Conservation (phyloP, 2,797 vertebrate genomes). For the Pseudopleuronectes americanus region DNA sequence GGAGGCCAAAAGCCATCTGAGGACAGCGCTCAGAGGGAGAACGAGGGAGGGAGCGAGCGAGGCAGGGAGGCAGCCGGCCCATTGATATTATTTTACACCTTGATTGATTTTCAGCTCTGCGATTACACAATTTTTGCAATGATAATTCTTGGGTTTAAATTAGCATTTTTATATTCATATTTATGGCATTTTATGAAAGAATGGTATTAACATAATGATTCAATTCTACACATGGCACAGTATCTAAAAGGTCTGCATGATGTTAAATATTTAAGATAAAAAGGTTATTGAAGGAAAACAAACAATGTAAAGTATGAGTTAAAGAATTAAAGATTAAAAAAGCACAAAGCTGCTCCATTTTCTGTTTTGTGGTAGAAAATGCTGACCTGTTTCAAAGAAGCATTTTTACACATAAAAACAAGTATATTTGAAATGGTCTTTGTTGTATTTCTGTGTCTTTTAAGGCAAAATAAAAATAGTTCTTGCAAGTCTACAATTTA, state of each 20-base stretch:
- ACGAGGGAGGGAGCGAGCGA: constrained; percentile 19
- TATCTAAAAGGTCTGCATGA: too few relatives aligned
- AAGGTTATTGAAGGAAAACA: too few relatives aligned
- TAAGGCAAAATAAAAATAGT: too few relatives aligned
- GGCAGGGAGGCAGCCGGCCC: constrained; percentile 20
- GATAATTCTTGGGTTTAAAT: background rate
- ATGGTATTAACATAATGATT: background rate
- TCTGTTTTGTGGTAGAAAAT: too few relatives aligned
- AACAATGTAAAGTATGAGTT: too few relatives aligned
- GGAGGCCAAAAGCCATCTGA: constrained; percentile 76
- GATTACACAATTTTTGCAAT: background rate
- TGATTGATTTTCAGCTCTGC: background rate
- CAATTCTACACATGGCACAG: background rate
- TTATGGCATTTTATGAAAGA: too few relatives aligned
- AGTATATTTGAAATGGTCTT: background rate
- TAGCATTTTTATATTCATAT: background rate
- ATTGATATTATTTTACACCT: background rate
- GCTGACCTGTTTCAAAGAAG: too few relatives aligned
- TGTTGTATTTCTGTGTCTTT: background rate
- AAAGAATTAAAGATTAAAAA: too few relatives aligned
- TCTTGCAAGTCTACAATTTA: too few relatives aligned
- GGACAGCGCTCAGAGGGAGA: constrained; percentile 56
- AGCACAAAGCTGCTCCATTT: too few relatives aligned
- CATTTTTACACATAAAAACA: too few relatives aligned
- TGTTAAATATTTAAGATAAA: too few relatives aligned